Evolutionary conservation across 2,888 invertebrate species (phyloP), one percentile per base, ranked within the genome.

Genomic region (Tetrapedia diversipes): DNA sequence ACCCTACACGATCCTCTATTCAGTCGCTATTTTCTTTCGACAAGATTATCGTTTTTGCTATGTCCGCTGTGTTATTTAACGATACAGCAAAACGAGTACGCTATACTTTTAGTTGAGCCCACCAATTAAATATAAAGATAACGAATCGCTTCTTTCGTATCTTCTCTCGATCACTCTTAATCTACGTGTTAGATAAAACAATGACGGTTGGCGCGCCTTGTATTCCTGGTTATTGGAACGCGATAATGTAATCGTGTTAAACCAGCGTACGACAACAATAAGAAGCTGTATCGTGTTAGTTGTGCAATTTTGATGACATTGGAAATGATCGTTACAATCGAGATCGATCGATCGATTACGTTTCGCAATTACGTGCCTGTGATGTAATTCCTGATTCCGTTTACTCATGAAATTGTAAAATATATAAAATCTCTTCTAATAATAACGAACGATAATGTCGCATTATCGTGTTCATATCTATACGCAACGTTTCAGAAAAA

Each of bases 161-260:
- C n/a, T 57, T 24, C n/a, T n/a, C n/a, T n/a, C n/a, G n/a, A n/a
- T n/a, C n/a, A n/a, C n/a, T n/a, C n/a, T n/a, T n/a, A n/a, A n/a
- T n/a, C n/a, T n/a, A n/a, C n/a, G n/a, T n/a, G n/a, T n/a, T n/a
- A n/a, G n/a, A n/a, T n/a, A n/a, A n/a, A n/a, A n/a, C n/a, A n/a
- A n/a, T n/a, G n/a, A n/a, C n/a, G n/a, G n/a, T n/a, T n/a, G n/a
- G n/a, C n/a, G n/a, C n/a, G n/a, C 37, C 24, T 8, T 24, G 65
- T 57, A 64, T 39, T 63, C n/a, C 37, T 37, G 68, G 57, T 77
- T 81, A 76, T 77, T 71, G 76, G 64, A 69, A 74, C 69, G 27
- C 77, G 76, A 82, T 74, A 80, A 70, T 49, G 57, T 63, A 76
- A 54, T 69, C 64, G 51, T 74, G 67, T 64, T 85, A n/a, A n/a